Evolutionary conservation across 2,888 invertebrate species (phyloP).

Genomic region (Odiellus spinosus): DNA sequence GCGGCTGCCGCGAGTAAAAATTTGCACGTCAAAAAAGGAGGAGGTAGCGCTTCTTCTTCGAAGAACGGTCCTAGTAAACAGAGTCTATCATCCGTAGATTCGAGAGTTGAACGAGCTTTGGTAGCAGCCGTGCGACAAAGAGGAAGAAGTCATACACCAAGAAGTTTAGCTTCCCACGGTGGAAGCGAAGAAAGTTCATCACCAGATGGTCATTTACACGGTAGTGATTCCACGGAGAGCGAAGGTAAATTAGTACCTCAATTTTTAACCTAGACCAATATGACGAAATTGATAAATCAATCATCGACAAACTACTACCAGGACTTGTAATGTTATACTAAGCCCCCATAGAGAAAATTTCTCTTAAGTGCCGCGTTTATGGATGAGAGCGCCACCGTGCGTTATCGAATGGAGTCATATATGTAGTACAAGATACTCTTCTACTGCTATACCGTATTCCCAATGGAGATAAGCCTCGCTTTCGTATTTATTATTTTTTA

Average conservation of each 20-base stretch:
- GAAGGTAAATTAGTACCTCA: conserved; percentile 11
- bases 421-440: no score
- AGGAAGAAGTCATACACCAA: conserved; percentile 3
- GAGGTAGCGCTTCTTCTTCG: conserved; percentile 4
- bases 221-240: conserved; percentile 16
- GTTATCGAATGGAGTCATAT: no score
- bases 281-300: no score
- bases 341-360: no score
- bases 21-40: conserved; percentile 2
- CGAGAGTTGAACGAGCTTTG: conserved; percentile 11
- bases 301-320: no score
- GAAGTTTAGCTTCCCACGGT: conserved; percentile 5
- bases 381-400: no score
- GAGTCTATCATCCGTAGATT: conserved; percentile 13
- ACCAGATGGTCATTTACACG: conserved; percentile 12
- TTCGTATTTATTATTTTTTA: no score
- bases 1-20: conserved; percentile 1
- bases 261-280: no score
- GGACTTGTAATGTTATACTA: no score
- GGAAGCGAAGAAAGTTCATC: conserved; percentile 17
- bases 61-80: not conserved
- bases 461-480: no score
- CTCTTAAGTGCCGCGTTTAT: no score
- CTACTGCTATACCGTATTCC: no score
- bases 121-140: conserved; percentile 10